These are phyloP conservation scores for Exocentrus adspersus DNA, from an alignment of 2,888 invertebrate species.

Conservation along the genomic window DNA sequence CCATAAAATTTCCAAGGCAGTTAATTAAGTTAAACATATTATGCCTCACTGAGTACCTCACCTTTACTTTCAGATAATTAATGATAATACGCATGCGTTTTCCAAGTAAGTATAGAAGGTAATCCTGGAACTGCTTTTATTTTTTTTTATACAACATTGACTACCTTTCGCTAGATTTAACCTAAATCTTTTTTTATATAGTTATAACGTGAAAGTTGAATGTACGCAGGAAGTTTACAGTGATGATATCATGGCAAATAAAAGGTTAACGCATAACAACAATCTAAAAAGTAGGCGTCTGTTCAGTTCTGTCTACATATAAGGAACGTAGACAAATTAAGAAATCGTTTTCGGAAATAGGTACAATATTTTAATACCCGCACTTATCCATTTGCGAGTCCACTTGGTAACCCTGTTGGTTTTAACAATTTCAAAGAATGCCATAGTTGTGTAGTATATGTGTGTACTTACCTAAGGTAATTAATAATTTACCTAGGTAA, in stretches of 20 bases:
- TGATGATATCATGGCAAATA: constrained; percentile 23
- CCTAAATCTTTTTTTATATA: constrained; percentile 25
- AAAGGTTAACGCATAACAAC: constrained; percentile 21
- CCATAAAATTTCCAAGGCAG: too few relatives aligned
- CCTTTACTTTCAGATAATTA: constrained; percentile 6
- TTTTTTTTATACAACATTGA: constrained; percentile 1
- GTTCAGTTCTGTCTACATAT: too few relatives aligned
- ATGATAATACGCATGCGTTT: constrained; percentile 2
- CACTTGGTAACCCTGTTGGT: too few relatives aligned
- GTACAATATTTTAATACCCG: too few relatives aligned
- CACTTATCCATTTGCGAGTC: too few relatives aligned
- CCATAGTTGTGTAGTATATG: too few relatives aligned
- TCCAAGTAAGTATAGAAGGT: not conserved
- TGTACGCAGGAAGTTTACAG: constrained; percentile 17
- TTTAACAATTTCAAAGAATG: too few relatives aligned
- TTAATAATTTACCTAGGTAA: too few relatives aligned
- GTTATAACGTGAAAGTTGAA: constrained; percentile 20
- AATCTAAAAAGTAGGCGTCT: not conserved
- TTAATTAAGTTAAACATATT: not conserved
- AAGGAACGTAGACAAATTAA: too few relatives aligned
- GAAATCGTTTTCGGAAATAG: too few relatives aligned
- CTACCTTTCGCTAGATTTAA: constrained; percentile 22
- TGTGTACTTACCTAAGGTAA: too few relatives aligned
- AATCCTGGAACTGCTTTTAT: not conserved
- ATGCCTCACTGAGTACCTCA: not conserved